Evolutionary conservation across 2,888 invertebrate species (phyloP).

Genomic region (Slavum lentiscoides): DNA sequence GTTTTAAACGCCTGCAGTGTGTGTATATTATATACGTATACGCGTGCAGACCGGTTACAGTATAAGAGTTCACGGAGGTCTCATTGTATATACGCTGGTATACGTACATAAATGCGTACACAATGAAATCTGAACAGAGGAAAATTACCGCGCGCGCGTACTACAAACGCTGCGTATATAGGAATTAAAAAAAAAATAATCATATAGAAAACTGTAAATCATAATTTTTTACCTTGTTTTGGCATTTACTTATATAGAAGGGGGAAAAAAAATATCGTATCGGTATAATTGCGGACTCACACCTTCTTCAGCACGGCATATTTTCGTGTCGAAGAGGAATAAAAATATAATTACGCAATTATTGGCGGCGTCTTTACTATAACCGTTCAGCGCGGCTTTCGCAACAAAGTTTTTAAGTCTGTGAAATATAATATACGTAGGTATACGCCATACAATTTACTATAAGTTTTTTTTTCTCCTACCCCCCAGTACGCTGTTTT

Average conservation of each 20-base stretch:
- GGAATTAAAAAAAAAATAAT: background rate
- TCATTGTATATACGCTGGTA: background rate
- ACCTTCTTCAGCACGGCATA: conserved; percentile 23
- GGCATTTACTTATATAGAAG: background rate
- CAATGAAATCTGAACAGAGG: conserved; percentile 11
- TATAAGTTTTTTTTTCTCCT: background rate
- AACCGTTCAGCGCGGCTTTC: conserved; percentile 42
- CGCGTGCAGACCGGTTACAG: conserved; percentile 13
- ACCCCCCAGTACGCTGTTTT: background rate
- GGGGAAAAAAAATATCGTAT: conserved; percentile 13
- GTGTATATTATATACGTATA: background rate
- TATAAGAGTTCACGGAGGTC: conserved; percentile 35
- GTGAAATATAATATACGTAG: too few species aligned
- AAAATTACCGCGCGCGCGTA: background rate
- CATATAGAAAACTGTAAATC: conserved; percentile 43
- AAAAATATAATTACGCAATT: conserved; percentile 48
- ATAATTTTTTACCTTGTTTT: conserved; percentile 42
- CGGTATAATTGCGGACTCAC: conserved; percentile 45
- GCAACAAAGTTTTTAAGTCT: conserved; percentile 46
- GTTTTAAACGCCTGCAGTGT: background rate
- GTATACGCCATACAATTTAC: conserved; percentile 27
- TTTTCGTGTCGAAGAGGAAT: conserved; percentile 28
- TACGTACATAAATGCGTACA: background rate
- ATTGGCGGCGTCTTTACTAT: conserved; percentile 50
- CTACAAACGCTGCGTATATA: background rate